A percentile compares a stretch with the other conserved stretches of the same genome.
Evolutionary conservation across 1,140 invertebrate species (phyloP).

Genomic region (Aleiodes sp.): DNA sequence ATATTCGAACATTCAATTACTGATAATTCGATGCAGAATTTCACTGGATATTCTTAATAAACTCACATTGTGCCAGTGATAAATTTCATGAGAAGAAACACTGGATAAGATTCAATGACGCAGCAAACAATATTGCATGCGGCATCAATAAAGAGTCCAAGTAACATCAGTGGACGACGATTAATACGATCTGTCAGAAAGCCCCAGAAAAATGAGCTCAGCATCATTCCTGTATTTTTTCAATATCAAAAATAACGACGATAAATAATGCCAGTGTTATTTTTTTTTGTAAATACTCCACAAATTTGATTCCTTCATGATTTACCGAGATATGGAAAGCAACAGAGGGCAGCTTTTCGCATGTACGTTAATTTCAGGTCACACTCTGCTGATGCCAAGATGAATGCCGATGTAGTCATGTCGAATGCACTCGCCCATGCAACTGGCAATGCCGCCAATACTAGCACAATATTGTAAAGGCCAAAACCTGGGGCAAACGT

Average conservation of each 20-base stretch:
- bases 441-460: constrained; percentile 54
- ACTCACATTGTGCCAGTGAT: constrained; percentile 71
- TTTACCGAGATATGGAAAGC: constrained; percentile 56
- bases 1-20: too few relatives aligned
- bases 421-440: constrained; percentile 57
- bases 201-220: constrained; percentile 70
- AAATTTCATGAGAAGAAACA: constrained; percentile 68
- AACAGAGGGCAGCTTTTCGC: constrained; percentile 55
- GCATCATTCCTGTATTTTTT: constrained; percentile 65
- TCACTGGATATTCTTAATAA: not conserved
- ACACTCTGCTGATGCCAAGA: constrained; percentile 60
- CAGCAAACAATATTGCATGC: constrained; percentile 66
- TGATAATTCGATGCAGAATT: too few relatives aligned
- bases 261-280: not conserved
- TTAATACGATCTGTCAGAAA: constrained; percentile 65
- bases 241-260: constrained; percentile 24
- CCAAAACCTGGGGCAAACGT: constrained; percentile 54
- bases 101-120: constrained; percentile 65
- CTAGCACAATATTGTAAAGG: constrained; percentile 58
- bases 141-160: constrained; percentile 67
- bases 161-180: constrained; percentile 63
- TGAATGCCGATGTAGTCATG: constrained; percentile 57
- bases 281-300: not conserved
- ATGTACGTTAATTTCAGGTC: constrained; percentile 54
- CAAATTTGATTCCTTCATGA: not conserved